A percentile compares a stretch with the other conserved stretches of the same genome.
Evolutionary conservation across 2,888 invertebrate genomes (phyloP).

Genomic region (Poecilobothrus nobilitatus): DNA sequence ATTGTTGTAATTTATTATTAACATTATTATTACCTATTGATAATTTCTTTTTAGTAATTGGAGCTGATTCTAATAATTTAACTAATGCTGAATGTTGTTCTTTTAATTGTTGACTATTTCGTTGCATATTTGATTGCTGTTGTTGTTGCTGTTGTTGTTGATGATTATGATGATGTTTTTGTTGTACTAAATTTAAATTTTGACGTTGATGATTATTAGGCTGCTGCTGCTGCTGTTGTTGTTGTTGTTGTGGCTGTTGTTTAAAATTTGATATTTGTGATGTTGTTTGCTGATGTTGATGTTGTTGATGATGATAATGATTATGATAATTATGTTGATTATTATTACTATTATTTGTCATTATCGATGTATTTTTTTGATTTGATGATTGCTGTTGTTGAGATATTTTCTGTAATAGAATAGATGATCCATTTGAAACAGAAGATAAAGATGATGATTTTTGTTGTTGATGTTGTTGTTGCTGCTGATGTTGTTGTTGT

Average conservation of each 20-base stretch:
- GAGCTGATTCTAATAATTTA: constrained; percentile 53
- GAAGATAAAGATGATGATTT: too few species aligned
- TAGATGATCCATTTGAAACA: neutral
- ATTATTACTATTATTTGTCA: constrained; percentile 13
- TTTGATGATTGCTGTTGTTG: constrained; percentile 23
- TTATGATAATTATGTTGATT: too few species aligned
- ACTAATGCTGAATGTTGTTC: constrained; percentile 57
- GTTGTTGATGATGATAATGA: constrained; percentile 19
- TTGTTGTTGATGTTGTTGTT: neutral
- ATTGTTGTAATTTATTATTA: too few species aligned
- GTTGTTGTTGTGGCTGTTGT: constrained; percentile 20
- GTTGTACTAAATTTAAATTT: constrained; percentile 12
- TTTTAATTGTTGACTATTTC: constrained; percentile 46
- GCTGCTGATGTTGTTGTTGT: neutral
- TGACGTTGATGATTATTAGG: constrained; percentile 19
- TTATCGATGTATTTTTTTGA: constrained; percentile 27
- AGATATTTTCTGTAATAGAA: constrained; percentile 22
- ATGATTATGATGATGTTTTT: constrained; percentile 22
- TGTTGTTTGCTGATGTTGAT: constrained; percentile 25
- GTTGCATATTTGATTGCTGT: constrained; percentile 19
- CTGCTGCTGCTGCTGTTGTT: constrained; percentile 26
- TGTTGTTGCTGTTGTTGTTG: constrained; percentile 25
- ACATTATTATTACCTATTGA: constrained; percentile 8
- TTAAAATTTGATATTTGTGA: constrained; percentile 10
- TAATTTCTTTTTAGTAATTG: constrained; percentile 30